Conservation (phyloP, 2,797 vertebrate species). For the Helostoma temminkii region DNA sequence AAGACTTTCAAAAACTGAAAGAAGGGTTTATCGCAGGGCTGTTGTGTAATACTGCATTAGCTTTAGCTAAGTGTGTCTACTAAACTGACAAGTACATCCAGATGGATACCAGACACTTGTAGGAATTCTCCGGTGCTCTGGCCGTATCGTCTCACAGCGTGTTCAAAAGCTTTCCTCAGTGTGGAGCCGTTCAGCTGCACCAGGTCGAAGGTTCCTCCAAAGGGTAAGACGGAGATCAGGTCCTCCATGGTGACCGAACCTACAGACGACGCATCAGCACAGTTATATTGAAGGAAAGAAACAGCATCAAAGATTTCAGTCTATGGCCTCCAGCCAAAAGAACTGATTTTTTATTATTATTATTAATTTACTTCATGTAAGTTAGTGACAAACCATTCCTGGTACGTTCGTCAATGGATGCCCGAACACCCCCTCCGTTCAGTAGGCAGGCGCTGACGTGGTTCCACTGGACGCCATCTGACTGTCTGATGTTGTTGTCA, state of each 20-base stretch:
- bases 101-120: conserved; percentile 90
- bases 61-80: too few species aligned
- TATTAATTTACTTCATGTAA: too few species aligned
- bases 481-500: conserved; percentile 83
- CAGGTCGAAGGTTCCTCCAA: conserved; percentile 91
- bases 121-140: conserved; percentile 89
- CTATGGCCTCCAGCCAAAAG: too few species aligned
- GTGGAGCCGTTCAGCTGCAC: conserved; percentile 90
- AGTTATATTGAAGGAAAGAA: not conserved
- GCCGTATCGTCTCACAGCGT: conserved; percentile 89
- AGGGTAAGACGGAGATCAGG: conserved; percentile 90
- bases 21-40: too few species aligned
- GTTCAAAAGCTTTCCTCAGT: conserved; percentile 89
- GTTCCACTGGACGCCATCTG: conserved; percentile 87
- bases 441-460: conserved; percentile 90
- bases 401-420: conserved; percentile 87
- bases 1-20: too few species aligned
- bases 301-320: not conserved
- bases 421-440: conserved; percentile 89
- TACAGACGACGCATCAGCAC: conserved; percentile 46
- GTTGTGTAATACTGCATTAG: too few species aligned
- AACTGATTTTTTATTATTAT: too few species aligned
- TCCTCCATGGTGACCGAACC: conserved; percentile 93
- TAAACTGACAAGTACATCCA: too few species aligned
- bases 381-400: conserved; percentile 83